These are phyloP conservation scores for Callocephalon fimbriatum DNA, from an alignment of 2,113 vertebrate genomes.

Conservation along the genomic window DNA sequence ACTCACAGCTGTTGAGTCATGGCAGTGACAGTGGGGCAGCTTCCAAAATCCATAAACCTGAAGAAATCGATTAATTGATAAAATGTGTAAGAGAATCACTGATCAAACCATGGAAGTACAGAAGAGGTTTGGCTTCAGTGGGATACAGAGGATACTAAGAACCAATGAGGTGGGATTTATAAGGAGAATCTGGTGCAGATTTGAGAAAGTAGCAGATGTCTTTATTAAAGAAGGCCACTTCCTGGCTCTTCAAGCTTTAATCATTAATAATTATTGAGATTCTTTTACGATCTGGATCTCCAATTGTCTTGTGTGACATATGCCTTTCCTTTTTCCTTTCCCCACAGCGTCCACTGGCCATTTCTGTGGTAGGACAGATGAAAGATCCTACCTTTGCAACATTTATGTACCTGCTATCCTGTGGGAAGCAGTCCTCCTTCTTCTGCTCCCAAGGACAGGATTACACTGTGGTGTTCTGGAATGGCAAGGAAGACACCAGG, in stretches of 20 bases:
- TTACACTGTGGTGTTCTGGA: conserved; percentile 91
- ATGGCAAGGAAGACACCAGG: conserved; percentile 87
- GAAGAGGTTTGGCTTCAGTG: neutral
- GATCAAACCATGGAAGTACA: neutral
- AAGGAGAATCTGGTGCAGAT: neutral
- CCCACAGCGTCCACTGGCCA: conserved; percentile 87
- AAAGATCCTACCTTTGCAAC: conserved; percentile 91
- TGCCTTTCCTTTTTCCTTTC: neutral
- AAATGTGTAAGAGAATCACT: neutral
- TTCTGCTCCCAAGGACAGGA: conserved; percentile 90
- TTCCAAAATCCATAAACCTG: neutral
- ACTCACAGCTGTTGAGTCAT: neutral
- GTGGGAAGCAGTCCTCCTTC: conserved; percentile 86
- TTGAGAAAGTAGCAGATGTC: neutral
- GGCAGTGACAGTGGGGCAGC: neutral
- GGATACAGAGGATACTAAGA: neutral
- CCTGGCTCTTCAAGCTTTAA: neutral
- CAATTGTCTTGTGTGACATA: neutral
- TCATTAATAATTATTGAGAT: neutral
- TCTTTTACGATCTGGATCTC: neutral
- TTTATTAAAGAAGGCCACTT: neutral
- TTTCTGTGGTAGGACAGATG: conserved; percentile 89
- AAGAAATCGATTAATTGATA: neutral
- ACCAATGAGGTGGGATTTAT: neutral
- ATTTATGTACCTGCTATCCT: conserved; percentile 87